phyloP scores from a whole-genome alignment of 2,797 vertebrate species.

The Balearica regulorum region DNA sequence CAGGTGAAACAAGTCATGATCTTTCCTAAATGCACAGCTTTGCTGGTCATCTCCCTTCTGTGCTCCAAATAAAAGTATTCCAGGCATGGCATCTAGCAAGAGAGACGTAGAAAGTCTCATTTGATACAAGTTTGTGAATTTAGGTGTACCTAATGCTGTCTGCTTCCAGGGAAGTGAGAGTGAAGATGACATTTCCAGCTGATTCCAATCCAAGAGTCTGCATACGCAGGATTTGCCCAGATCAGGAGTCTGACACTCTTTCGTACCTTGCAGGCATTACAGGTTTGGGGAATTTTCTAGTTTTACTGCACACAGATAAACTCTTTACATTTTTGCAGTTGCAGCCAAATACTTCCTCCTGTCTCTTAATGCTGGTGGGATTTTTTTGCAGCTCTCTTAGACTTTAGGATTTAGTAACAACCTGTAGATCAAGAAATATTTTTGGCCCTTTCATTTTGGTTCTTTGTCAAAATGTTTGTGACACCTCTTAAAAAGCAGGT shows the following conservation, averaged over 20 bases:
- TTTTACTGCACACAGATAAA: background rate
- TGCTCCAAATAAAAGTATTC: background rate
- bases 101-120: background rate
- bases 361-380: background rate
- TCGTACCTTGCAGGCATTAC: background rate
- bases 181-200: background rate
- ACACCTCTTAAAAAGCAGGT: background rate
- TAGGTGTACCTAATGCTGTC: background rate
- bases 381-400: background rate
- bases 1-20: background rate
- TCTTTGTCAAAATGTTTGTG: background rate
- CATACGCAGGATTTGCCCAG: background rate
- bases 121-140: background rate
- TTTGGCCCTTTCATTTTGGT: background rate
- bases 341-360: background rate
- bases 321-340: background rate
- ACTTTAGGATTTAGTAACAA: background rate
- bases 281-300: background rate
- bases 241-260: background rate
- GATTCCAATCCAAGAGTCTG: background rate
- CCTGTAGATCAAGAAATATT: background rate
- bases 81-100: background rate
- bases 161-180: background rate
- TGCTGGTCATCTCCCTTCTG: accelerated
- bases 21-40: background rate